These are phyloP conservation scores for Adelges cooleyi DNA, from an alignment of 1,140 invertebrate genomes.

Conservation along the genomic window DNA sequence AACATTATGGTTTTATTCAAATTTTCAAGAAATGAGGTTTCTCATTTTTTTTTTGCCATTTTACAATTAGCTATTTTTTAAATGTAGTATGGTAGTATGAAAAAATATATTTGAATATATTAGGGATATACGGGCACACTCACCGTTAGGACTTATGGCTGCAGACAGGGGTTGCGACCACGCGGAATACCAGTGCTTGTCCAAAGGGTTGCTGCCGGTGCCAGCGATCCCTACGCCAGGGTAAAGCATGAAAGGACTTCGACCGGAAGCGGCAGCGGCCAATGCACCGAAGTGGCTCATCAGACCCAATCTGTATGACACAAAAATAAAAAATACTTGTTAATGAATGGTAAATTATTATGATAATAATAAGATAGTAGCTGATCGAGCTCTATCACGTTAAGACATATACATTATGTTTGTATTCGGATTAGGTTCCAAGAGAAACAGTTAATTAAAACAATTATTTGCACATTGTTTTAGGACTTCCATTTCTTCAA, in stretches of 20 bases:
- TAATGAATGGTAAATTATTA: no score
- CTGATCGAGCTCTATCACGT: no score
- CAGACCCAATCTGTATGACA: conserved; percentile 58
- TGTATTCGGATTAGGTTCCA: no score
- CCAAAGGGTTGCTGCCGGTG: conserved; percentile 35
- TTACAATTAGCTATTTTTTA: neutral
- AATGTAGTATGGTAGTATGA: neutral
- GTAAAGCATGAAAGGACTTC: conserved; percentile 40
- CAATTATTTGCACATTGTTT: no score
- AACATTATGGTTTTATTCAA: no score
- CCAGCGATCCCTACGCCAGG: conserved; percentile 38
- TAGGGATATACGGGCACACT: no score
- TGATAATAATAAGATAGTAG: no score
- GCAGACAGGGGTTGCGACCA: conserved; percentile 36
- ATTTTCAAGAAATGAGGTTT: no score
- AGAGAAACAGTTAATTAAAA: no score
- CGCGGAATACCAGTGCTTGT: conserved; percentile 37
- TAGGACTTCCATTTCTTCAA: no score
- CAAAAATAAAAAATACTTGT: conserved; percentile 10
- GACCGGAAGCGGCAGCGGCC: conserved; percentile 43
- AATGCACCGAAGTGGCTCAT: conserved; percentile 64
- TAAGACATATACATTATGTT: no score
- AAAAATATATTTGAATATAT: conserved; percentile 13
- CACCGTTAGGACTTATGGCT: conserved; percentile 35
- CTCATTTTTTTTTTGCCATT: no score